Conservation (phyloP, 1,140 invertebrate genomes). For the Drosophila gunungcola region DNA sequence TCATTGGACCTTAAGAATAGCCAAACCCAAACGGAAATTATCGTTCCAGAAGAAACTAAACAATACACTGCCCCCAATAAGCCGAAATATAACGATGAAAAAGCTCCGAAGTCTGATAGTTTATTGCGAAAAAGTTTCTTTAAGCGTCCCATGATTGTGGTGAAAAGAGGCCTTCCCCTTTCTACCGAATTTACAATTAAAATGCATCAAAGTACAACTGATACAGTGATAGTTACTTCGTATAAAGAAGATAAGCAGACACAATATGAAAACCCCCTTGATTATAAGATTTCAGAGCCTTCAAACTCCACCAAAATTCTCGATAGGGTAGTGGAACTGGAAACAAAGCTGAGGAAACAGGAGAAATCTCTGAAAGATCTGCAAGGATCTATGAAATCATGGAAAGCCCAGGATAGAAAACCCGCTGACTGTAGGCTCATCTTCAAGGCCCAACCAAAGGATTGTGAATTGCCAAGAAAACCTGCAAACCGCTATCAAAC, state of each 20-base stretch:
- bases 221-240: not conserved
- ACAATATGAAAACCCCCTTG: not conserved
- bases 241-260: not conserved
- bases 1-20: not conserved
- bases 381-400: constrained; percentile 7
- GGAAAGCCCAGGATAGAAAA: not conserved
- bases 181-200: not conserved
- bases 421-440: not conserved
- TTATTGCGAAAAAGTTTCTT: constrained; percentile 3
- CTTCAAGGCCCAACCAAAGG: not conserved
- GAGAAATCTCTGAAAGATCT: constrained; percentile 6
- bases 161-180: not conserved
- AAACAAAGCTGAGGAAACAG: constrained; percentile 11
- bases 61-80: not conserved
- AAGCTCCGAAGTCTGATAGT: not conserved
- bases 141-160: constrained; percentile 18
- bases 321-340: constrained; percentile 2
- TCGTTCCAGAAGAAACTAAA: not conserved
- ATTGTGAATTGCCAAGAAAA: not conserved
- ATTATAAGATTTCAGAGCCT: not conserved
- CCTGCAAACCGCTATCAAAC: not conserved
- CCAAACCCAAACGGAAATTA: not conserved
- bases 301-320: not conserved
- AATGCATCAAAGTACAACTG: not conserved
- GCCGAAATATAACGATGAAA: not conserved